Base-by-base conservation (phyloP, 2,113 vertebrate species). In the Pterophyllum scalare region DNA sequence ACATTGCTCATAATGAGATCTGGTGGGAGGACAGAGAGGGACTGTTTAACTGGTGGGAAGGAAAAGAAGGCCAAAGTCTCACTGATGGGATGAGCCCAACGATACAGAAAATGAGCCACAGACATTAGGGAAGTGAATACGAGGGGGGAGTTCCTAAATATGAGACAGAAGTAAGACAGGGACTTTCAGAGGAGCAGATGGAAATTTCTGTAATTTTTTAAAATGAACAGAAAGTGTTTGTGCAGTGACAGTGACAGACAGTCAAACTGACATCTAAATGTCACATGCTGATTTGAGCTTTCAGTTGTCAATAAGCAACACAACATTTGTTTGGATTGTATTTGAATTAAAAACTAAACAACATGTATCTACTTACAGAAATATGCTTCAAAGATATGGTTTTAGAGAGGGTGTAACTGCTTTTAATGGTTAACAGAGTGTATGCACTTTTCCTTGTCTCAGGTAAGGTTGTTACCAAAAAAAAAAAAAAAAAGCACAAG, bases 1-100 rank as follows among this genome's bases (percentile, higher is more conserved):
- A 91, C 86, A 87, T 87, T 52, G 19, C 77, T 88, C 87, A 83
- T 81, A 85, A 91, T 84, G 79, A 91, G 85, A 70, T 81, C 77
- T 33, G 83, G 49, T 33, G 81, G 77, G 80, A 85, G 72, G 82
- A 90, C 77, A 93, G 84, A 93, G 84, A 76, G 59, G 60, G 77
- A 77, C 88, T 87, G 86, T 88, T 89, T 15, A 11, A 61, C 26
- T 10, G 1, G 59, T 54, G 81, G 79, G 88, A 62, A 74, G 82
- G 43, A 43, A 74, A 82, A 61, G 35, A 57, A 54, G 85, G 26
- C 54, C 79, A 28, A 26, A 46, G 22, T 35, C 54, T 75, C 35
- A 57, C 54, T 49, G 67, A 64, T 40, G 58, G 35, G 67, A 60
- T 19, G 57, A 86, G n/a, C 79, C 70, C 77, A 54, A 56, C 60